Evolutionary conservation across 1,140 invertebrate genomes (phyloP).

Genomic region (Parapsyche elsis): DNA sequence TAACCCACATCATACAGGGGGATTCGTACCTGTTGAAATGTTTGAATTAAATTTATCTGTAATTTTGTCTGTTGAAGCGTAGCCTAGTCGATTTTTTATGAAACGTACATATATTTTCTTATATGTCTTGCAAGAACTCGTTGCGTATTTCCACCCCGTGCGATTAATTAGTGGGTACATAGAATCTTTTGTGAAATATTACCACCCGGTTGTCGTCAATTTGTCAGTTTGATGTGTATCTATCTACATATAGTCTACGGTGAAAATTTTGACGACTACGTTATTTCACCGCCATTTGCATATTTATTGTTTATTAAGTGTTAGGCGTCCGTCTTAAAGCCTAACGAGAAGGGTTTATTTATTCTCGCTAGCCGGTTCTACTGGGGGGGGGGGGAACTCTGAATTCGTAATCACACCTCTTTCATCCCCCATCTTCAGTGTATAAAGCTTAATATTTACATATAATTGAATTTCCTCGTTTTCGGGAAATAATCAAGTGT

Average conservation of each 20-base stretch:
- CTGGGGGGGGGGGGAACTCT: background rate
- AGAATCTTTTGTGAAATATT: too few species aligned
- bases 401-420: background rate
- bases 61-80: background rate
- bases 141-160: too few species aligned
- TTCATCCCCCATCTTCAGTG: too few species aligned
- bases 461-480: too few species aligned
- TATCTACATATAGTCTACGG: background rate
- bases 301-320: constrained; percentile 28
- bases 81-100: too few species aligned
- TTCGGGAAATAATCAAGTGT: too few species aligned
- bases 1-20: background rate
- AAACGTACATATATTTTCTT: too few species aligned
- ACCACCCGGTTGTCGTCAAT: background rate
- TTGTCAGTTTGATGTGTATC: background rate
- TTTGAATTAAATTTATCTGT: background rate
- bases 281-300: background rate
- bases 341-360: constrained; percentile 28
- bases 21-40: background rate
- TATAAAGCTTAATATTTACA: too few species aligned
- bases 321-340: background rate
- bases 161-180: too few species aligned
- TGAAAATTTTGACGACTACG: too few species aligned
- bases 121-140: too few species aligned
- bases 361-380: background rate